Evolutionary conservation across 2,797 vertebrate species (phyloP), one percentile per base, ranked within the genome.

Genomic region (Epinephelus awoara): DNA sequence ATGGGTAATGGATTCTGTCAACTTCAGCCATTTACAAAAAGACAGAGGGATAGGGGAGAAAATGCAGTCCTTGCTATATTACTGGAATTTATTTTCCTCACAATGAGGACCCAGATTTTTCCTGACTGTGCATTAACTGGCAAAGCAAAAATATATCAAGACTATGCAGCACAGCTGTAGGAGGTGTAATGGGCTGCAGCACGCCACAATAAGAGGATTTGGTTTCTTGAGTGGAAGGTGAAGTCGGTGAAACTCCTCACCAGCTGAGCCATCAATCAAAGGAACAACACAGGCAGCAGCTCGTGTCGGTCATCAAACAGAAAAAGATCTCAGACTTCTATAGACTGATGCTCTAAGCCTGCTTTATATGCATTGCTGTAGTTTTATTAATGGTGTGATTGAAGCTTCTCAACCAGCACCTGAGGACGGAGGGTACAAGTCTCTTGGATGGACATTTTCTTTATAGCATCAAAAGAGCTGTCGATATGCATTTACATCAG

Each of bases 21-120:
- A 78, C 59, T 84, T 67, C 21, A 70, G 72, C 68, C 19, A 50
- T 86, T 84, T 85, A 57, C 63, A 83, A 80, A 82, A 83, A 80
- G 73, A 80, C 11, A 62, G 12, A 54, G 13, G 56, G 65, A 59
- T 61, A 68, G 9, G 19, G 18, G 34, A 80, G 52, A 56, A 75
- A 72, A 88, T 68, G 54, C 57, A 82, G 57, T 81, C 27, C 6
- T 79, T 79, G 61, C 51, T 74, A 46, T 75, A 68, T 77, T 64
- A 85, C 49, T 46, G 64, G 77, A 42, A 73, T 70, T 0, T 68
- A 69, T 75, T 79, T 85, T 75, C 49, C 63, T 56, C 77, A 85
- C 44, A 34, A 44, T 18, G 23, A 77, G 74, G 68, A 77, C 67
- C 64, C 46, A 66, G 47, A 67, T 64, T 87, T 72, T 47, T 67